A percentile compares a stretch with the other conserved stretches of the same genome.
Conservation (phyloP, 2,888 invertebrate species). For the Calephelis perditalis region DNA sequence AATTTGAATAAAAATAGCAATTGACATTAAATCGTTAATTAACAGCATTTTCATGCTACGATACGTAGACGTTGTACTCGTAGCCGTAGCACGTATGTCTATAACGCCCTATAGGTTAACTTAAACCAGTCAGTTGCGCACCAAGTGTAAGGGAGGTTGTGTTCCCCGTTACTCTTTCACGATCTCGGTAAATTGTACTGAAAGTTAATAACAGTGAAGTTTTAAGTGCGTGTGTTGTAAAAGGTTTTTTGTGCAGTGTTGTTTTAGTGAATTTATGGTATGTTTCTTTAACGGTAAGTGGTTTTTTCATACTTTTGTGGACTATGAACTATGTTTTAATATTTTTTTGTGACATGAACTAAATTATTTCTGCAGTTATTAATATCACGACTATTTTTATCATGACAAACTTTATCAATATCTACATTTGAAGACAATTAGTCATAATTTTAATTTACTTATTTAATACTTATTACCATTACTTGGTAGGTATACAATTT, state of each 20-base stretch:
- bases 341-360: no score
- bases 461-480: no score
- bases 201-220: slow-evolving; percentile 10
- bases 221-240: background rate
- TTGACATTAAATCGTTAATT: background rate
- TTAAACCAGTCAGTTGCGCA: slow-evolving; percentile 8
- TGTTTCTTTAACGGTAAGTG: background rate
- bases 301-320: background rate
- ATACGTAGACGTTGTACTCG: slow-evolving; percentile 10
- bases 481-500: no score
- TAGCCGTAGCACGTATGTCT: slow-evolving; percentile 9
- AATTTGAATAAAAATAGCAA: background rate
- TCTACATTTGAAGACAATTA: no score
- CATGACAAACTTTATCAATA: no score
- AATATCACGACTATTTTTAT: no score
- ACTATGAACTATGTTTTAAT: no score
- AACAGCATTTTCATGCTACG: slow-evolving; percentile 7
- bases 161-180: background rate
- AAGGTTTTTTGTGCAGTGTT: background rate
- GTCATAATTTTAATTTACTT: no score
- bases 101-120: slow-evolving; percentile 4
- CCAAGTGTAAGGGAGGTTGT: slow-evolving; percentile 9
- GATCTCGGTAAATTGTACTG: slow-evolving; percentile 3
- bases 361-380: no score
- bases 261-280: slow-evolving; percentile 2